Evolutionary conservation across 1,140 invertebrate genomes (phyloP), one percentile per base, ranked within the genome.

Genomic region (Campoletis sonorensis): DNA sequence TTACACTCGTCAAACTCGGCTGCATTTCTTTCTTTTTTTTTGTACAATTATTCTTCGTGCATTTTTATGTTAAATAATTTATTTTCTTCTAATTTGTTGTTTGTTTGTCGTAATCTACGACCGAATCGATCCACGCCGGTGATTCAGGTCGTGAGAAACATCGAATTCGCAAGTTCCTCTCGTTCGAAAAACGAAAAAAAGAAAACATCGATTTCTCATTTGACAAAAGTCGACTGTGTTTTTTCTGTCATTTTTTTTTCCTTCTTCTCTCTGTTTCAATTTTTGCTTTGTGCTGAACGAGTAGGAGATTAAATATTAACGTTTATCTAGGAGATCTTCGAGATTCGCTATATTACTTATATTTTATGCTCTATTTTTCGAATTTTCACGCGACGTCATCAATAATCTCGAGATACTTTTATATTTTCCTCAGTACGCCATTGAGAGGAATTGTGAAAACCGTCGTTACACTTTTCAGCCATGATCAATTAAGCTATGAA

Each of bases 31-130:
- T 81, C 71, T 77, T 21, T 58, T 70, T 61, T 77, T n/a, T n/a
- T n/a, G n/a, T n/a, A n/a, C n/a, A n/a, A 81, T 81, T 76, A 81
- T 54, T 78, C 73, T 45, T 81, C 73, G 75, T 81, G 75, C 73
- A 81, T 78, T 78, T 67, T 78, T 51, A 71, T 68, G 58, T 45
- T 80, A 33, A 30, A 72, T 73, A 80, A 78, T 81, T 70, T 81
- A 68, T 73, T 23, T n/a, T 37, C 26, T 71, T 77, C 71, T 71
- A 54, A 15, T 76, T 81, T 21, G 23, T 37, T 67, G 30, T 49
- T 15, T 70, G 58, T 8, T 73, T 58, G 67, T 45, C 49, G 37
- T 45, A 79, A 45, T 72, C 23, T 21, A 75, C 58, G 61, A 71
- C 51, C 72, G 58, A 81, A 76, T 18, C 64, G 45, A 40, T 40